phyloP scores from a whole-genome alignment of 2,797 vertebrate genomes.

The Acrossocheilus wenchowensis region DNA sequence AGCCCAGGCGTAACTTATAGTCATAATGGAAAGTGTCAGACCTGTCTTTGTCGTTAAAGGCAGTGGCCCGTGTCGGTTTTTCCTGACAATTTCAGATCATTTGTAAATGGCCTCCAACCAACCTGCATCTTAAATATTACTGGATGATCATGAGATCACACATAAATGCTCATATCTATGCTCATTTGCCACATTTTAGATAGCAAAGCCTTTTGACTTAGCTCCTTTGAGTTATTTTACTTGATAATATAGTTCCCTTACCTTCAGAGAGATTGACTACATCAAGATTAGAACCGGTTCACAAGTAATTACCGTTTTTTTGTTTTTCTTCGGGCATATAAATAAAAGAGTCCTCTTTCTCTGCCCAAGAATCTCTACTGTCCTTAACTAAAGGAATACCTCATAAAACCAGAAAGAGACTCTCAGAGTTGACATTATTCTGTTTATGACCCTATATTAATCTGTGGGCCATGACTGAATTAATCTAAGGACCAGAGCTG shows the following conservation, averaged over 20 bases:
- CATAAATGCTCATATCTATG: neutral
- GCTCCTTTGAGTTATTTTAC: neutral
- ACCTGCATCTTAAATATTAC: neutral
- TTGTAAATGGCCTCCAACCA: neutral
- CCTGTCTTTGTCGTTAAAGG: conserved; percentile 1
- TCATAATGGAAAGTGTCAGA: conserved; percentile 22
- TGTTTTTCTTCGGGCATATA: no score
- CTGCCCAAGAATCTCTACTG: neutral
- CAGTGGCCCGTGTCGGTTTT: conserved; percentile 3
- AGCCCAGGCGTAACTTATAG: conserved; percentile 5
- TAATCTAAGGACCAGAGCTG: conserved; percentile 33
- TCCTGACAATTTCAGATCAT: conserved; percentile 5
- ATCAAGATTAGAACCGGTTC: neutral
- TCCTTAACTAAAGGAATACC: neutral
- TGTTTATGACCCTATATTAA: conserved; percentile 23
- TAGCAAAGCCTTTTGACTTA: neutral
- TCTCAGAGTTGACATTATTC: conserved; percentile 9
- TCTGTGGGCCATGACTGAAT: conserved; percentile 28
- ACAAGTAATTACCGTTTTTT: neutral
- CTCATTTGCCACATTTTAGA: neutral
- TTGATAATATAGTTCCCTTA: neutral
- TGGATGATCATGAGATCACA: neutral
- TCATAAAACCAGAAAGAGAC: conserved; percentile 30
- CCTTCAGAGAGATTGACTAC: neutral
- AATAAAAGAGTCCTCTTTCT: neutral